Evolutionary conservation across 2,113 vertebrate species (phyloP).

Genomic region (Blennius ocellaris): DNA sequence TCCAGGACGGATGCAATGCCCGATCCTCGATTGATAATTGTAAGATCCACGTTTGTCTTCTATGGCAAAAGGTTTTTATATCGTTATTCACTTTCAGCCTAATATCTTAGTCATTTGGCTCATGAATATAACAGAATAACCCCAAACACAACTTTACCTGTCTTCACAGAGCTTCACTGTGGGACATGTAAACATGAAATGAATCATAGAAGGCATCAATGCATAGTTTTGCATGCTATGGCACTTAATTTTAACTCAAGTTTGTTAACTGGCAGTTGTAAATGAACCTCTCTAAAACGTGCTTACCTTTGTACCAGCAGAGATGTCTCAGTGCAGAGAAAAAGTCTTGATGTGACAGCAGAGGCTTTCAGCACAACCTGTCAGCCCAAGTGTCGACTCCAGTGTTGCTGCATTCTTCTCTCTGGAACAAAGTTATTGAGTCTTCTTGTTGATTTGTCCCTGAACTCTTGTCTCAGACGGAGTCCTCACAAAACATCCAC

Average conservation of each 20-base stretch:
- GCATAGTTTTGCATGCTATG: background rate
- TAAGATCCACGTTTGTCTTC: no score
- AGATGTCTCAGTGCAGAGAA: background rate
- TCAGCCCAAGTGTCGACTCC: background rate
- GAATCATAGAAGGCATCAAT: background rate
- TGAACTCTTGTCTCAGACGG: slow-evolving; percentile 26
- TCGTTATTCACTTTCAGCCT: background rate
- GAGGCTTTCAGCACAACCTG: slow-evolving; percentile 22
- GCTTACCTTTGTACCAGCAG: slow-evolving; percentile 53
- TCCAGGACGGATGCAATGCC: background rate
- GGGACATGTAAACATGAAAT: background rate
- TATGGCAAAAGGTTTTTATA: no score
- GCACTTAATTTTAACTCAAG: background rate
- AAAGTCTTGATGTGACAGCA: background rate
- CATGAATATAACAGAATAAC: background rate
- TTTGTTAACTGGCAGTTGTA: background rate
- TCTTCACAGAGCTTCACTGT: background rate
- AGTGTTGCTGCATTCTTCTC: slow-evolving; percentile 12
- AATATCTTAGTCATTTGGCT: background rate
- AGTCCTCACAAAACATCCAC: background rate
- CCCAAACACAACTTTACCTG: background rate
- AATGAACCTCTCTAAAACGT: background rate
- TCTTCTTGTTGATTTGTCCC: slow-evolving; percentile 38
- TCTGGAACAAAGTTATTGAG: slow-evolving; percentile 14
- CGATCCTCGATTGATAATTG: no score